Base-by-base conservation (phyloP, 1,140 invertebrate genomes). In the Drosophila sucinea region DNA sequence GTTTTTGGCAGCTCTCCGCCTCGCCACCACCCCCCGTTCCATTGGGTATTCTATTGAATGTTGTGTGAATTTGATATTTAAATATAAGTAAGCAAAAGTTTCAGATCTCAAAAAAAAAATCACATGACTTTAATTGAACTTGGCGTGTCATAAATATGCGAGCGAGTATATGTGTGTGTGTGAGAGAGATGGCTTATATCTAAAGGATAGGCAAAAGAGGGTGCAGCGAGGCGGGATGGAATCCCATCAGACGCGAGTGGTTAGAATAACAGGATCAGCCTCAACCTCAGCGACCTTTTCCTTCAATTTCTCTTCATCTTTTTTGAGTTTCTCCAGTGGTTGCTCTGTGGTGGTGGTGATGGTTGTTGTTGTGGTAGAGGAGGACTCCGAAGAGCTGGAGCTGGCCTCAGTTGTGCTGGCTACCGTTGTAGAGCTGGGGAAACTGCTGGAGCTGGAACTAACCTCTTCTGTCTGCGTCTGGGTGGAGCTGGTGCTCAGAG, bases 221-320 rank as follows among this genome's bases (percentile, higher is more conserved):
- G 8, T 6, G 2, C 5, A 23, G 23, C n/a, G 40, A 29, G 38
- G 27, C 6, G 40, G 7, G 25, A 3, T 17, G 17, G 17, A 17
- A 17, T 17, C 17, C 17, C 17, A 65, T 78, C 78, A 87, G 60
- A 92, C 89, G 27, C 91, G 75, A 23, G 91, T 72, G 40, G 85
- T 89, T 5, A 92, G 70, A 44, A 92, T 92, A 6, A 92, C 57
- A 7, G 91, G 91, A 30, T 91, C 90, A 40, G 91, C 91, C 71
- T 92, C 91, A 35, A 92, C 90, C 62, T 92, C 91, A 30, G 91
- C 91, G 11, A 92, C 83, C 73, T 92, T 92, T 51, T 87, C 91
- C 81, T 92, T 92, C 1, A 92, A 81, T 61, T 92, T 90, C 63
- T 91, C 77, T 62, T 91, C 90, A 27, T 67, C 85, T 60, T 91